phyloP scores from a whole-genome alignment of 2,888 invertebrate species.

The Cremastinae sp. region DNA sequence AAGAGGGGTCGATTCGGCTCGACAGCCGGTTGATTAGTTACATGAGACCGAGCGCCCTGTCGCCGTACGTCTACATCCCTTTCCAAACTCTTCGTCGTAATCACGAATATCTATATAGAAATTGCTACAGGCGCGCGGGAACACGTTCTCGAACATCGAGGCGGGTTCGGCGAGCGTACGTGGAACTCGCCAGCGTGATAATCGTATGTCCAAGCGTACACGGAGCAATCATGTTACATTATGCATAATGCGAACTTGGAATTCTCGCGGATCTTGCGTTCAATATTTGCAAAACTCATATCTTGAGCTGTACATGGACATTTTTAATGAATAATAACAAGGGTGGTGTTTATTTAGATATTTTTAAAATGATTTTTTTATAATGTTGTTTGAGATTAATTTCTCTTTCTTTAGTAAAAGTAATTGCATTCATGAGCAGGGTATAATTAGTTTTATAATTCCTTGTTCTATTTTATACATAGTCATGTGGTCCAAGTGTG shows the following conservation, averaged over 20 bases:
- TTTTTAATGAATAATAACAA: slow-evolving; percentile 8
- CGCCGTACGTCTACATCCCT: slow-evolving; percentile 42
- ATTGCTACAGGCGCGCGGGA: slow-evolving; percentile 43
- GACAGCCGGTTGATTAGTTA: slow-evolving; percentile 75
- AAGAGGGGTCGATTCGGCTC: slow-evolving; percentile 71
- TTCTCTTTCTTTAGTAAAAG: not conserved
- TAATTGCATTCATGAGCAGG: not conserved
- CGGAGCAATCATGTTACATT: slow-evolving; percentile 76
- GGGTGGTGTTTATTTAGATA: no score
- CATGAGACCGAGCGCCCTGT: slow-evolving; percentile 67
- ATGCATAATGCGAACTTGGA: slow-evolving; percentile 71
- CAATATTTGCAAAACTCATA: not conserved
- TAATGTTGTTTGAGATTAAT: not conserved
- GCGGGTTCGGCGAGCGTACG: slow-evolving; percentile 59
- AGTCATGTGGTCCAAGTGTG: no score
- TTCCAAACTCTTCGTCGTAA: slow-evolving; percentile 45
- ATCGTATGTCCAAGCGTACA: slow-evolving; percentile 73
- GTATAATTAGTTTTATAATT: no score
- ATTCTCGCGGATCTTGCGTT: slow-evolving; percentile 10
- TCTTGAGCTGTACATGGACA: slow-evolving; percentile 15
- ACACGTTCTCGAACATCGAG: slow-evolving; percentile 60
- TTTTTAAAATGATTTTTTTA: no score
- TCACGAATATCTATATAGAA: slow-evolving; percentile 34
- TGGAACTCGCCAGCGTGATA: slow-evolving; percentile 66
- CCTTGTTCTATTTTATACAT: no score